A percentile compares a stretch with the other conserved stretches of the same genome.
Conservation (phyloP, 2,797 vertebrate species). For the Chelonia mydas region DNA sequence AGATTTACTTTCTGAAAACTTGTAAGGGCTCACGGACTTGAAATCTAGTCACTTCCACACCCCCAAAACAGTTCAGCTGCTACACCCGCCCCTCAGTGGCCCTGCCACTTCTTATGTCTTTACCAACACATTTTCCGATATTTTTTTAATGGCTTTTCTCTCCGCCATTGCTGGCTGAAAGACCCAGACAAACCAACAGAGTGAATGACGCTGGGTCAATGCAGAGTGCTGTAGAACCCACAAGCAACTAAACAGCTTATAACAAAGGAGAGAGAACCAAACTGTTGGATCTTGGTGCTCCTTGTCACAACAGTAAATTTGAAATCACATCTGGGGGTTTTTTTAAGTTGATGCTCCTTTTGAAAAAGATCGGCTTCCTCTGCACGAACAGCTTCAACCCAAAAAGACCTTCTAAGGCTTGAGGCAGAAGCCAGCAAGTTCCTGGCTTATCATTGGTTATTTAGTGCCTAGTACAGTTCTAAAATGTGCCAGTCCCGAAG, state of each 20-base stretch:
- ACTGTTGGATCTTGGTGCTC: no score
- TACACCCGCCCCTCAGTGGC: neutral
- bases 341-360: neutral
- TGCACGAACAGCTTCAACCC: neutral
- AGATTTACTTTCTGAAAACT: neutral
- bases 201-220: neutral
- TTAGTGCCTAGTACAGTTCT: neutral
- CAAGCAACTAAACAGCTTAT: neutral
- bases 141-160: neutral
- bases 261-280: no score
- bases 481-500: neutral
- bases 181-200: neutral
- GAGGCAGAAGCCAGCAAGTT: neutral
- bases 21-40: neutral
- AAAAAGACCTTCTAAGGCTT: neutral
- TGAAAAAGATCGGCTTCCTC: neutral
- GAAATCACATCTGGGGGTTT: neutral
- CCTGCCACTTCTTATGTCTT: neutral
- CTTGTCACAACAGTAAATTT: neutral
- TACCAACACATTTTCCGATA: neutral
- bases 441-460: no score
- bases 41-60: neutral
- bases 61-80: neutral
- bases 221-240: neutral
- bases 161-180: neutral